These are phyloP conservation scores for Carassius auratus DNA, from an alignment of 2,113 vertebrate species.

Conservation along the genomic window DNA sequence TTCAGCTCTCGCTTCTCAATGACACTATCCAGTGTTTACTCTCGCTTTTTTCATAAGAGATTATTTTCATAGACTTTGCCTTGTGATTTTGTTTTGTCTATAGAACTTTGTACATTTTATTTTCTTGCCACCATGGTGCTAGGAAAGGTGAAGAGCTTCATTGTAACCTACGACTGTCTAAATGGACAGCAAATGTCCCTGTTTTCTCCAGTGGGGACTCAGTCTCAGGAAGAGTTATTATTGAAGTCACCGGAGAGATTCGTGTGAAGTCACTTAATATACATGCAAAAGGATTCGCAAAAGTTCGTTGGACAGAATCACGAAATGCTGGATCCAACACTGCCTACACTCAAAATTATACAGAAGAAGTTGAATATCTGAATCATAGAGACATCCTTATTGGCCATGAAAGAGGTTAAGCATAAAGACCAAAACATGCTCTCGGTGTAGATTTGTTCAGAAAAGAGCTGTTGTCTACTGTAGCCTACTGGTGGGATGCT, in stretches of 20 bases:
- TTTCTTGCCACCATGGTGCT: slow-evolving; percentile 83
- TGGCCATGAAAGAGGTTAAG: slow-evolving; percentile 96
- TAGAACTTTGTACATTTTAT: slow-evolving; percentile 71
- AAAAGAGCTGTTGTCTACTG: not conserved
- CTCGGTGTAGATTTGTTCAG: not conserved
- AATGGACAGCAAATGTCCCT: slow-evolving; percentile 97
- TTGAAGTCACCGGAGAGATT: slow-evolving; percentile 97
- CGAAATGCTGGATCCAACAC: slow-evolving; percentile 98
- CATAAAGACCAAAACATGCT: not conserved
- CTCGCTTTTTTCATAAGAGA: slow-evolving; percentile 73
- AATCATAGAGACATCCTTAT: slow-evolving; percentile 94
- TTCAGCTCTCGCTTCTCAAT: slow-evolving; percentile 83
- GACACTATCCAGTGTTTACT: slow-evolving; percentile 81
- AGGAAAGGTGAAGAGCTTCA: slow-evolving; percentile 98
- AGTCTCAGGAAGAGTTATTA: slow-evolving; percentile 95
- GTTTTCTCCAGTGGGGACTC: slow-evolving; percentile 97
- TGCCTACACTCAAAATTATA: slow-evolving; percentile 99
- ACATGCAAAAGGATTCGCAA: slow-evolving; percentile 92
- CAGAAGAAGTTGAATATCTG: slow-evolving; percentile 98
- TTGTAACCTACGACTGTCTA: slow-evolving; percentile 98
- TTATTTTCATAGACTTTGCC: slow-evolving; percentile 68
- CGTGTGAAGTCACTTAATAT: slow-evolving; percentile 96
- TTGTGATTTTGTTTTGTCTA: slow-evolving; percentile 73
- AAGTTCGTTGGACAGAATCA: slow-evolving; percentile 98
- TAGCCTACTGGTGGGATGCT: not conserved